Evolutionary conservation across 2,113 vertebrate genomes (phyloP).

Genomic region (Heterotis niloticus): DNA sequence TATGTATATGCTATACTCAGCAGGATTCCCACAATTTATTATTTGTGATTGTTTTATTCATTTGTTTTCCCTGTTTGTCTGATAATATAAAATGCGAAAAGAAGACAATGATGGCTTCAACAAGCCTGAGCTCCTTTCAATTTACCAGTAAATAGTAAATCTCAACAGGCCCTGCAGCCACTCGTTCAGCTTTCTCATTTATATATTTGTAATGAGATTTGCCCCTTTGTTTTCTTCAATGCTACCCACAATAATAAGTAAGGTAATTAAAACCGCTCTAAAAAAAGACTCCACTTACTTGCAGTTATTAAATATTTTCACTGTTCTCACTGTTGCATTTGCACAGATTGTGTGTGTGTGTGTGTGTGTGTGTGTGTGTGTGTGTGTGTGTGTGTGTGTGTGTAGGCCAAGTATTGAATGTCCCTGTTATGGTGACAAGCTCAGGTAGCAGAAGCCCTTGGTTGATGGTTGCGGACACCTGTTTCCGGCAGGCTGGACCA

Average conservation of each 20-base stretch:
- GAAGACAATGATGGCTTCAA: slow-evolving; percentile 41
- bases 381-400: slow-evolving; percentile 26
- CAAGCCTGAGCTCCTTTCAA: slow-evolving; percentile 34
- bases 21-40: not conserved
- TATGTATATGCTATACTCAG: not conserved
- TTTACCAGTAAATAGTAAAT: slow-evolving; percentile 50
- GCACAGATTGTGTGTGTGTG: slow-evolving; percentile 20
- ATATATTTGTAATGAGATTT: slow-evolving; percentile 58
- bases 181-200: slow-evolving; percentile 62
- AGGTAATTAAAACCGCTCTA: slow-evolving; percentile 66
- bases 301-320: slow-evolving; percentile 48
- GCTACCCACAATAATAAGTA: slow-evolving; percentile 64
- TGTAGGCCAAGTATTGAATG: slow-evolving; percentile 6
- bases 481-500: slow-evolving; percentile 50
- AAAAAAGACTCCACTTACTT: slow-evolving; percentile 45
- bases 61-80: not conserved
- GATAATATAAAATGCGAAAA: slow-evolving; percentile 26
- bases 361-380: slow-evolving; percentile 28
- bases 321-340: slow-evolving; percentile 42
- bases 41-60: slow-evolving; percentile 6
- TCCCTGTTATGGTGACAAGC: slow-evolving; percentile 29
- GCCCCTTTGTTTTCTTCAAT: slow-evolving; percentile 62
- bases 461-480: slow-evolving; percentile 56
- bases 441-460: slow-evolving; percentile 45
- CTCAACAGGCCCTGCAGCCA: slow-evolving; percentile 53